Evolutionary conservation across 2,797 vertebrate species (phyloP).

Genomic region (Amblyopsis hoosieri): DNA sequence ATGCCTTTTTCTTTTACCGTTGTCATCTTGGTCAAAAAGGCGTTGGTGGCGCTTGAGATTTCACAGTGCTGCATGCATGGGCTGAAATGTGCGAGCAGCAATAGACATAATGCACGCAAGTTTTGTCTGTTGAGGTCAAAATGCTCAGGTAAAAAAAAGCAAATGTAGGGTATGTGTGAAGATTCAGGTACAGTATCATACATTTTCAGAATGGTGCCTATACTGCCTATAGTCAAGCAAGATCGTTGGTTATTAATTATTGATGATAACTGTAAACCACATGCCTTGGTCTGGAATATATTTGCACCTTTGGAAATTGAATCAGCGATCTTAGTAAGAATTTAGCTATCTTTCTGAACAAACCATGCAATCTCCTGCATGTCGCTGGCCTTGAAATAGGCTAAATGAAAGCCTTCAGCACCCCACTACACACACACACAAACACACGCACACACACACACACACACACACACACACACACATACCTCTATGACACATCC

Average conservation of each 20-base stretch:
- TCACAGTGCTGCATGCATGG: constrained; percentile 40
- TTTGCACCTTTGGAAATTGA: too few relatives aligned
- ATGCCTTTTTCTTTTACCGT: constrained; percentile 1
- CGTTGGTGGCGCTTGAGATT: constrained; percentile 63
- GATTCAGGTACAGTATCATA: neutral
- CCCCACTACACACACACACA: too few relatives aligned
- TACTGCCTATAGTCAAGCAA: too few relatives aligned
- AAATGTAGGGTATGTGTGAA: neutral
- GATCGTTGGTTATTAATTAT: too few relatives aligned
- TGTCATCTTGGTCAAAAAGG: constrained; percentile 55
- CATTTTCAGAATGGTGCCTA: too few relatives aligned
- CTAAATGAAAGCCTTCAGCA: too few relatives aligned
- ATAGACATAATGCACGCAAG: constrained; percentile 48
- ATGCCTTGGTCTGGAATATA: too few relatives aligned
- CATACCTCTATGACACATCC: constrained; percentile 55
- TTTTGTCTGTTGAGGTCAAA: constrained; percentile 3
- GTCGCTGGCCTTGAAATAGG: too few relatives aligned
- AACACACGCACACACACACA: neutral
- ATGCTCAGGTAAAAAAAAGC: neutral
- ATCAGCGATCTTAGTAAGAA: too few relatives aligned
- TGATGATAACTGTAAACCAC: too few relatives aligned
- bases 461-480: constrained; percentile 47
- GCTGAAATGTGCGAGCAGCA: constrained; percentile 20
- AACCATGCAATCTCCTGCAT: too few relatives aligned
- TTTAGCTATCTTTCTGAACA: too few relatives aligned